Evolutionary conservation across 2,113 vertebrate species (phyloP).

Genomic region (Orthochromis indermauri): DNA sequence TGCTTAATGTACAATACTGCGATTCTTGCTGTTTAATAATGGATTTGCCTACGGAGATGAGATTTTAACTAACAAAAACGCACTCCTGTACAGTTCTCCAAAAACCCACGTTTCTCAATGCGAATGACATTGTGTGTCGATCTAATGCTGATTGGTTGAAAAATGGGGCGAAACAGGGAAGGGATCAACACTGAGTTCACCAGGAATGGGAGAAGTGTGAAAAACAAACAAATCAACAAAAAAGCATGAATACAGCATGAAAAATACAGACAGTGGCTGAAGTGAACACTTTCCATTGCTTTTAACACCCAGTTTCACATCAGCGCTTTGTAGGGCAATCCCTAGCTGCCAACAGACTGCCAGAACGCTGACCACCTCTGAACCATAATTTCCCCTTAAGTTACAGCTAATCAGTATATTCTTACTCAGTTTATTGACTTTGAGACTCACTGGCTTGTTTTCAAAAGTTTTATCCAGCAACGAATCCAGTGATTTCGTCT

Average conservation of each 20-base stretch:
- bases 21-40: background rate
- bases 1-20: background rate
- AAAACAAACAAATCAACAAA: background rate
- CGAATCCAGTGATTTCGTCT: background rate
- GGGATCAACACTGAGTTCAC: background rate
- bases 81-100: background rate
- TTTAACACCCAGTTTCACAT: background rate
- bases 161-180: rapidly evolving
- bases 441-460: background rate
- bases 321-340: rapidly evolving
- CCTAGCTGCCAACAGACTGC: background rate
- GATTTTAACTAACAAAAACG: background rate
- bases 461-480: background rate
- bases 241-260: rapidly evolving
- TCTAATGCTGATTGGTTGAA: background rate
- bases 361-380: background rate
- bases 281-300: background rate
- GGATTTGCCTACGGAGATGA: background rate
- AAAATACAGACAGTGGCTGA: background rate
- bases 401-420: background rate
- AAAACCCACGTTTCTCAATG: background rate
- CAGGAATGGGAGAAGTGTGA: background rate
- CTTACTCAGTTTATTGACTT: background rate
- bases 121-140: rapidly evolving
- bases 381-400: background rate